Conservation (phyloP, 2,797 vertebrate genomes). For the Monodelphis domestica region DNA sequence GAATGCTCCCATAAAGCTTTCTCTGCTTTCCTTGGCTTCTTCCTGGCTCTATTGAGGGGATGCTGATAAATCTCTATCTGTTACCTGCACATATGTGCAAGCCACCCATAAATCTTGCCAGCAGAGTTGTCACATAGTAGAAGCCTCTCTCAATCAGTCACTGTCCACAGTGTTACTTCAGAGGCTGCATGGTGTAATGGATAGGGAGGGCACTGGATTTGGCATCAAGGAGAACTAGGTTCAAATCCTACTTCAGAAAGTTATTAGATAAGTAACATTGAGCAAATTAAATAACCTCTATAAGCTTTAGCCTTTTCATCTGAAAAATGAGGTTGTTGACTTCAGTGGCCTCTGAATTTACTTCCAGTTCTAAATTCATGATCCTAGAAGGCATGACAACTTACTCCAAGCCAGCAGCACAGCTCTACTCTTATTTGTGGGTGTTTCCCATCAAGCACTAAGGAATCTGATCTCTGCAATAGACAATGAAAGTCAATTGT, state of each 20-base stretch:
- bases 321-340: neutral
- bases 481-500: neutral
- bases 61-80: slow-evolving; percentile 51
- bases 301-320: neutral
- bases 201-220: neutral
- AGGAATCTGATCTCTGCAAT: neutral
- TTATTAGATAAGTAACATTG: neutral
- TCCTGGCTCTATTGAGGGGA: slow-evolving; percentile 51
- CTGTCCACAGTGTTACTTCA: slow-evolving; percentile 31
- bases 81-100: slow-evolving; percentile 32
- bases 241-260: neutral
- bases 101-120: slow-evolving; percentile 62
- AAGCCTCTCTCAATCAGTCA: slow-evolving; percentile 44
- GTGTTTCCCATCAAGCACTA: slow-evolving; percentile 19
- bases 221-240: neutral
- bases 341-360: neutral
- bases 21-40: slow-evolving; percentile 47
- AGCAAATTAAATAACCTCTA: neutral
- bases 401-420: neutral
- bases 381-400: neutral
- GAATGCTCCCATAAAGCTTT: neutral
- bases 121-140: slow-evolving; percentile 29
- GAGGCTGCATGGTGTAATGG: slow-evolving; percentile 36
- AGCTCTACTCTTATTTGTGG: neutral
- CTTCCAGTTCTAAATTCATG: neutral